Evolutionary conservation across 1,140 invertebrate species (phyloP).

Genomic region (Halotydeus destructor): DNA sequence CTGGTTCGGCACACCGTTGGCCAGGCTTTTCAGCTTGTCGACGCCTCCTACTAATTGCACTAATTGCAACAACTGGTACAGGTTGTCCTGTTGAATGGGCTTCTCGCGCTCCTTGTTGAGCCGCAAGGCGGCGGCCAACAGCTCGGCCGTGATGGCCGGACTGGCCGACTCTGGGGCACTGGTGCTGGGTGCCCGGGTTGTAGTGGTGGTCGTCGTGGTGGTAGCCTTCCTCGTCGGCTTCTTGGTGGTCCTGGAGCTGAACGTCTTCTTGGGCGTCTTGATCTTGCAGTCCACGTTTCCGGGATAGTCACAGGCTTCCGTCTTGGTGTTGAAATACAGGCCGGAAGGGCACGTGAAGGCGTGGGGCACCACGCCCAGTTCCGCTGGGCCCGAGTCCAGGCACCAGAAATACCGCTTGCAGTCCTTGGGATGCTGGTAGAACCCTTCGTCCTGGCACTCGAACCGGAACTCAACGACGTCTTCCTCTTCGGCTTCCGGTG

Average conservation of each 20-base stretch:
- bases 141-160: neutral
- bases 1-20: too few species aligned
- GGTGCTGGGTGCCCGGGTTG: constrained; percentile 8
- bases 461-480: too few species aligned
- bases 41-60: constrained; percentile 19
- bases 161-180: neutral
- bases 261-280: constrained; percentile 4
- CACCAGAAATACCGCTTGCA: constrained; percentile 93
- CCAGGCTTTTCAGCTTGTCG: constrained; percentile 16
- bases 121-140: constrained; percentile 6
- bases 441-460: constrained; percentile 77
- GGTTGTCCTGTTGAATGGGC: constrained; percentile 4
- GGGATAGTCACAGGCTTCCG: constrained; percentile 75
- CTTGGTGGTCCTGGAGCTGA: constrained; percentile 1
- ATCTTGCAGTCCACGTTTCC: constrained; percentile 53
- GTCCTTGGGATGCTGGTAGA: constrained; percentile 73
- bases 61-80: constrained; percentile 17
- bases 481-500: too few species aligned
- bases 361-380: constrained; percentile 69
- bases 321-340: constrained; percentile 67
- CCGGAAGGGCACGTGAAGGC: constrained; percentile 80
- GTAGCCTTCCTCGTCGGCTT: constrained; percentile 9
- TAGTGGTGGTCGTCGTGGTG: constrained; percentile 13
- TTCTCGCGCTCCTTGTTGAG: neutral
- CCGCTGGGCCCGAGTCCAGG: constrained; percentile 62